Percentiles rank a stretch among this genome's conserved stretches.
These are phyloP conservation scores for Ochotona curzoniae DNA, from an alignment of 2,113 vertebrate genomes.

Conservation along the genomic window DNA sequence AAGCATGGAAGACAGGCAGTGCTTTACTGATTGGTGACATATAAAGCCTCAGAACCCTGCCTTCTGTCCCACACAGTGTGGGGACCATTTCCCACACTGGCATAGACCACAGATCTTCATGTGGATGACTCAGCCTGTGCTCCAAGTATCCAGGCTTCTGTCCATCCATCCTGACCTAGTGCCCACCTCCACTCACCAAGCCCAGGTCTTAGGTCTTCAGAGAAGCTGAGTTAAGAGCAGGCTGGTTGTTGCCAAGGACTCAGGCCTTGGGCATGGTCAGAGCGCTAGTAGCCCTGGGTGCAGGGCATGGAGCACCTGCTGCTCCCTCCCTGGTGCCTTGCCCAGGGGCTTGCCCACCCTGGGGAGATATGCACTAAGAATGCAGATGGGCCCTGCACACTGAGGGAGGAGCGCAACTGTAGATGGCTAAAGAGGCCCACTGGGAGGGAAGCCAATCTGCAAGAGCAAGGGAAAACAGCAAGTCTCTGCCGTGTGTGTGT, in stretches of 20 bases:
- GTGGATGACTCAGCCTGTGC: not conserved
- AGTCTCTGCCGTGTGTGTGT: not conserved
- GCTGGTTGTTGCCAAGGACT: not conserved
- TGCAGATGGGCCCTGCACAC: not conserved
- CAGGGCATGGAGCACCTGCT: too few relatives aligned
- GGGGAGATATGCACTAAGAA: too few relatives aligned
- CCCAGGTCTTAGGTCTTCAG: not conserved
- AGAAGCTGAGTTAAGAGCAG: not conserved
- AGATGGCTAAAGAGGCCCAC: not conserved
- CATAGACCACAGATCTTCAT: not conserved
- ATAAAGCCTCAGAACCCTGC: not conserved
- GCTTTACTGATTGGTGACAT: not conserved
- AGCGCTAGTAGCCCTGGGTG: not conserved
- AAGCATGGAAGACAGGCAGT: not conserved
- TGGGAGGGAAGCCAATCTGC: not conserved
- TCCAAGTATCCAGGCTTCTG: too few relatives aligned
- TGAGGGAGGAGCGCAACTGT: not conserved
- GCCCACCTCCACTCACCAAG: not conserved
- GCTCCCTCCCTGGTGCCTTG: not conserved
- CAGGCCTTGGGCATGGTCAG: not conserved
- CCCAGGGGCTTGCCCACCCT: not conserved
- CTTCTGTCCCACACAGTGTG: not conserved
- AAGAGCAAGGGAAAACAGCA: accelerated
- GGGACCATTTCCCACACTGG: not conserved
- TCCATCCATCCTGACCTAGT: not conserved